A percentile compares a stretch with the other conserved stretches of the same genome.
Evolutionary conservation across 2,113 vertebrate genomes (phyloP).

Genomic region (Charina bottae): DNA sequence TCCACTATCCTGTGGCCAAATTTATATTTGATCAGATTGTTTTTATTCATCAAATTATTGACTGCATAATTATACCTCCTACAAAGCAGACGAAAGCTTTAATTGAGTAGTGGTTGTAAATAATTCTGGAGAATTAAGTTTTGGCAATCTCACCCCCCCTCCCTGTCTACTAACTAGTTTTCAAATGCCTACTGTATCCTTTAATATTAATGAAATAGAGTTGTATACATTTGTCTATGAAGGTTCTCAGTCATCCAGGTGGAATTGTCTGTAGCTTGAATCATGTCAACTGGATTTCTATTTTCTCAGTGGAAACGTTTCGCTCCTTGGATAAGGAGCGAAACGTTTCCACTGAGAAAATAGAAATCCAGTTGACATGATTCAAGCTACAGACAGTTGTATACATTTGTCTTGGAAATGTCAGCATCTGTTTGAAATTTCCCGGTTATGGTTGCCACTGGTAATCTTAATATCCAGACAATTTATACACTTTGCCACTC

Average conservation of each 20-base stretch:
- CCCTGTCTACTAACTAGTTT: neutral
- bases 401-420: slow-evolving; percentile 13
- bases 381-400: too few species aligned
- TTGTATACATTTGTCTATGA: slow-evolving; percentile 24
- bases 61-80: neutral
- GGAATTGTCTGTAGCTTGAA: too few species aligned
- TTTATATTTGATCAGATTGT: neutral
- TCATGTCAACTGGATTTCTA: too few species aligned
- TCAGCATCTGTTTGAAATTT: slow-evolving; percentile 10
- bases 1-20: neutral
- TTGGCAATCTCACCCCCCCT: neutral
- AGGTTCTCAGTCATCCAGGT: too few species aligned
- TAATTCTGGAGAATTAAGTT: neutral
- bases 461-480: neutral
- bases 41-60: slow-evolving; percentile 7
- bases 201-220: neutral
- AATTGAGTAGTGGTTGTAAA: slow-evolving; percentile 5
- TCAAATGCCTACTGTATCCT: neutral
- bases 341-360: too few species aligned
- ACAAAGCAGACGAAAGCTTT: neutral
- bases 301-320: too few species aligned
- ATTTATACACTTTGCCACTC: neutral
- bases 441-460: neutral
- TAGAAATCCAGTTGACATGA: too few species aligned
- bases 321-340: too few species aligned